Conservation (phyloP, 2,797 vertebrate genomes). For the Falco berigora region DNA sequence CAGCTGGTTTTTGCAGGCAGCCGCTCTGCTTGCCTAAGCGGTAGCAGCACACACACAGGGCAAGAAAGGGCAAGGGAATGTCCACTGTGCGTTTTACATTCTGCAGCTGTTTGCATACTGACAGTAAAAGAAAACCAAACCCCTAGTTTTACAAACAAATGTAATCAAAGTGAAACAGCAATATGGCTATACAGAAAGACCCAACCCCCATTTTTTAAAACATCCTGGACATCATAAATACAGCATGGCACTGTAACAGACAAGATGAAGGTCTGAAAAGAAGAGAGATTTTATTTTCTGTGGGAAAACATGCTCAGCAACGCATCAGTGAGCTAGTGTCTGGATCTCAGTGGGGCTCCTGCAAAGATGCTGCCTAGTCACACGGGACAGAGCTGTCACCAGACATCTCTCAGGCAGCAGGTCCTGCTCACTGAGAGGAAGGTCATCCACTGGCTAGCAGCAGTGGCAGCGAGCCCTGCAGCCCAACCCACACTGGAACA, state of each 20-base stretch:
- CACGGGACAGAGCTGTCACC: not conserved
- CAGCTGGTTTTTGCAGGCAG: fast-evolving
- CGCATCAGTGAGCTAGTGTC: not conserved
- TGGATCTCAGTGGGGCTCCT: not conserved
- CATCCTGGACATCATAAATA: not conserved
- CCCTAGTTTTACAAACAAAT: not conserved
- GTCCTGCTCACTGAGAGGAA: not conserved
- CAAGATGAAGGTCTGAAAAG: not conserved
- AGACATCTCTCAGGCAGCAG: not conserved
- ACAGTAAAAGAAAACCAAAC: not conserved
- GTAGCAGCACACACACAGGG: fast-evolving
- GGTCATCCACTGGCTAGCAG: not conserved
- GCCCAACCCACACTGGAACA: not conserved
- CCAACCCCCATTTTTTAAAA: not conserved
- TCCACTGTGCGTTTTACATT: not conserved
- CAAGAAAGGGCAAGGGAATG: not conserved
- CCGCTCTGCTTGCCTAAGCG: not conserved
- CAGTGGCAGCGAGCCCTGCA: not conserved
- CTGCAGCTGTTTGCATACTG: not conserved
- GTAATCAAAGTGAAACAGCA: fast-evolving
- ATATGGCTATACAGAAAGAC: not conserved
- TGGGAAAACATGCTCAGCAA: not conserved
- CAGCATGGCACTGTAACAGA: fast-evolving
- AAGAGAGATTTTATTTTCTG: not conserved
- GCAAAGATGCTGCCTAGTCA: not conserved